A percentile compares a stretch with the other conserved stretches of the same genome.
These are phyloP conservation scores for Centrocercus urophasianus DNA, from an alignment of 2,113 vertebrate species.

Conservation along the genomic window DNA sequence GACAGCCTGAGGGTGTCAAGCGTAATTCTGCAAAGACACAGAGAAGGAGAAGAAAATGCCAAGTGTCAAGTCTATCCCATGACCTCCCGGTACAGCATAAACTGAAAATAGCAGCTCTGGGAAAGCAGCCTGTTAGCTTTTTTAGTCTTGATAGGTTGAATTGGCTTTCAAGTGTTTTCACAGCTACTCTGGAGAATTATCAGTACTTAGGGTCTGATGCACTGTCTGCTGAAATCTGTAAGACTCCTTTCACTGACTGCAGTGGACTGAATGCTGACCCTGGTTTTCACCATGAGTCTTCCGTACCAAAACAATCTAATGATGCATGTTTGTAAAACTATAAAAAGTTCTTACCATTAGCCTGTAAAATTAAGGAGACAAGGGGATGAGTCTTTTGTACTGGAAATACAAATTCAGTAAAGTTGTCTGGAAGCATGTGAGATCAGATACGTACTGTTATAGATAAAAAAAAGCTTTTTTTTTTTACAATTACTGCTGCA, in stretches of 20 bases:
- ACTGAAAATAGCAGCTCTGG: neutral
- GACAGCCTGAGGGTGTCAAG: neutral
- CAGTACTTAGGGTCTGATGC: neutral
- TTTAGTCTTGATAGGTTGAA: neutral
- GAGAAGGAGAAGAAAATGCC: conserved; percentile 24
- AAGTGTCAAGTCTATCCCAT: conserved; percentile 1
- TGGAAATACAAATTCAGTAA: neutral
- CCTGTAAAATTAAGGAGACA: neutral
- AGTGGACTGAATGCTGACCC: neutral
- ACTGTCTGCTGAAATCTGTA: conserved; percentile 3
- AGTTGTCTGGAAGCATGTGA: neutral
- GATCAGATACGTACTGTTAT: neutral
- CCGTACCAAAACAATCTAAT: neutral
- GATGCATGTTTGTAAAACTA: neutral
- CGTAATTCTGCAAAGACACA: neutral
- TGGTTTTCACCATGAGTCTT: neutral
- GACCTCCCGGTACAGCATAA: neutral
- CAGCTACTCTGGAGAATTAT: neutral
- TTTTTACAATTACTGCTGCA: neutral
- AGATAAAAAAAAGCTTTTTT: neutral
- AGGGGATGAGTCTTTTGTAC: neutral
- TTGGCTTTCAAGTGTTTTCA: neutral
- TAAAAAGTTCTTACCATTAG: neutral
- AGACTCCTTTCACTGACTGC: neutral
- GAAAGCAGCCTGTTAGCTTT: neutral